Conservation (phyloP, 2,797 vertebrate genomes). For the Sebastes alutus region DNA sequence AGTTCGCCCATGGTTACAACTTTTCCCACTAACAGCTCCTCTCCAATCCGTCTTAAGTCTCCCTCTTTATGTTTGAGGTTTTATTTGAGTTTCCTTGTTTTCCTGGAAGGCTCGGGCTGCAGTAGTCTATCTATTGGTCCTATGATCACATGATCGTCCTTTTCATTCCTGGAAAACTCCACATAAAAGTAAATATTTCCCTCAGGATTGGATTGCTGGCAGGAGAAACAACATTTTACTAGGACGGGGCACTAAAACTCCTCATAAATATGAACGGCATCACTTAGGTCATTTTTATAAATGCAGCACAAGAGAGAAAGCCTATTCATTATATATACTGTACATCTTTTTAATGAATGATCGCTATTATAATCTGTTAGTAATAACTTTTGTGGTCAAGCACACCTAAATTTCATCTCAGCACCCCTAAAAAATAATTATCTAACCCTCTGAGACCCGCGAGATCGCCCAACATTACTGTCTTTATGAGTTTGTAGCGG, state of each 20-base stretch:
- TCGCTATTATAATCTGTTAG: background rate
- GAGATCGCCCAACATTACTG: too few relatives aligned
- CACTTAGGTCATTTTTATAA: background rate
- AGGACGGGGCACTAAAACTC: background rate
- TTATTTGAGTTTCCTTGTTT: background rate
- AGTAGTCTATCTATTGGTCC: background rate
- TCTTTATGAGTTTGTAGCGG: too few relatives aligned
- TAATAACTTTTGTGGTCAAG: too few relatives aligned
- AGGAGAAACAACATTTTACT: background rate
- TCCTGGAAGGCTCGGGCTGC: background rate
- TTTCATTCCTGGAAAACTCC: background rate
- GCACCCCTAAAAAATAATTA: too few relatives aligned
- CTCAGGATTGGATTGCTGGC: background rate
- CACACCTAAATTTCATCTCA: too few relatives aligned
- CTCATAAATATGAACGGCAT: background rate
- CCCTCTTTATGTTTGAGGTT: background rate
- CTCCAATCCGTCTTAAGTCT: background rate
- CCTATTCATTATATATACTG: background rate
- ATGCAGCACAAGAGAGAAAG: background rate
- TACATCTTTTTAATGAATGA: background rate
- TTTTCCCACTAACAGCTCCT: background rate
- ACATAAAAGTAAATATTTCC: background rate
- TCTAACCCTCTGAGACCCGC: too few relatives aligned
- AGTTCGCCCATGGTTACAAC: background rate
- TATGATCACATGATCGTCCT: background rate